Conservation (phyloP, 2,888 invertebrate species). For the Nineta flava region DNA sequence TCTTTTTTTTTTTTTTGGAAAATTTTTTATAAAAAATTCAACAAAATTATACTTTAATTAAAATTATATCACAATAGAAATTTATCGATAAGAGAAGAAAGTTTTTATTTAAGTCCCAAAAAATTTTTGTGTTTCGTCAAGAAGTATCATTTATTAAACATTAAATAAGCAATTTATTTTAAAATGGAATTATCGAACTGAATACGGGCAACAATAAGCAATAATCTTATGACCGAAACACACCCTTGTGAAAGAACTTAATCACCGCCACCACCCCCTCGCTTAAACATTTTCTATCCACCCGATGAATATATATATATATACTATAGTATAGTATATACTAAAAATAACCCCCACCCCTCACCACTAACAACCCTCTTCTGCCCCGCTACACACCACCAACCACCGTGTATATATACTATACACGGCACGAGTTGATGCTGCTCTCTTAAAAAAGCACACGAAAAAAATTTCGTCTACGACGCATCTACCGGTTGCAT, state of each 20-base stretch:
- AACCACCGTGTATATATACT: not conserved
- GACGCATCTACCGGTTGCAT: conserved; percentile 30
- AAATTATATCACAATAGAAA: too few species aligned
- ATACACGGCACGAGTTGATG: not conserved
- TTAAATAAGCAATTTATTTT: not conserved
- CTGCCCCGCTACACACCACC: not conserved
- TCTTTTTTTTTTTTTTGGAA: too few species aligned
- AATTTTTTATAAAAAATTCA: too few species aligned
- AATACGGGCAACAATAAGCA: conserved; percentile 3
- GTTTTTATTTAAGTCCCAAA: too few species aligned
- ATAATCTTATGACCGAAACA: conserved; percentile 11
- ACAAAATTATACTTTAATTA: too few species aligned
- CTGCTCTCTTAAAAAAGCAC: conserved; percentile 7
- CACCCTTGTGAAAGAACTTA: conserved; percentile 11
- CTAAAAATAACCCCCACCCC: not conserved
- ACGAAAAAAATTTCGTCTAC: conserved; percentile 14
- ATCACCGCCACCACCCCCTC: conserved; percentile 5
- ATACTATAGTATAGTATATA: too few species aligned
- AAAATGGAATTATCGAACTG: conserved; percentile 1
- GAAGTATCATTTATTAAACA: too few species aligned
- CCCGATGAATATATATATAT: too few species aligned
- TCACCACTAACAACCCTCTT: conserved; percentile 2
- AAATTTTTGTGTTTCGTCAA: too few species aligned
- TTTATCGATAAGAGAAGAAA: too few species aligned
- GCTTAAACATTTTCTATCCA: not conserved